Conservation (phyloP, 1,140 invertebrate species). For the Myzus persicae region DNA sequence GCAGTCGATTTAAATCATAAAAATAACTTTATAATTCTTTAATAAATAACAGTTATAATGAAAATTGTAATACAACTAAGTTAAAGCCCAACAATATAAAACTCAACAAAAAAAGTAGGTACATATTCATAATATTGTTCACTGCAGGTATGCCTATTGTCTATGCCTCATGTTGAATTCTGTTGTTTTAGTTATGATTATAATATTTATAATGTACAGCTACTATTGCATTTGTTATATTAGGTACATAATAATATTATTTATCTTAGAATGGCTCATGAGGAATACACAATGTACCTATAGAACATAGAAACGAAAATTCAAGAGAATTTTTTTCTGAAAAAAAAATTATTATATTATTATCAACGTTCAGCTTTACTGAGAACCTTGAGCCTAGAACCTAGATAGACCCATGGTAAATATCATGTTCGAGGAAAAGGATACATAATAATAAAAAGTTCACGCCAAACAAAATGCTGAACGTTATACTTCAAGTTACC, state of each 20-base stretch:
- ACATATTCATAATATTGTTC: background rate
- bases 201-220: background rate
- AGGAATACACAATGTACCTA: background rate
- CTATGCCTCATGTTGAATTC: background rate
- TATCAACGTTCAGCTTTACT: background rate
- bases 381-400: background rate
- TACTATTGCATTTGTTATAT: background rate
- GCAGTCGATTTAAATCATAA: background rate
- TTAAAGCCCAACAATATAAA: background rate
- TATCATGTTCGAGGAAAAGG: background rate
- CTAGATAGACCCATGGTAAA: background rate
- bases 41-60: background rate
- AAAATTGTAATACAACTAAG: background rate
- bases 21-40: background rate
- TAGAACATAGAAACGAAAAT: background rate
- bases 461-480: conserved; percentile 5
- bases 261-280: background rate
- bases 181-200: background rate
- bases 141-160: background rate
- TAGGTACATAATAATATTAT: background rate
- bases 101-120: background rate
- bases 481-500: conserved; percentile 25
- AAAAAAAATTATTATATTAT: background rate
- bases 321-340: background rate
- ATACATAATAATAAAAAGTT: conserved; percentile 37